Percentiles rank a stretch among this genome's conserved stretches.
Conservation (phyloP, 2,113 vertebrate species). For the Eonycteris spelaea region DNA sequence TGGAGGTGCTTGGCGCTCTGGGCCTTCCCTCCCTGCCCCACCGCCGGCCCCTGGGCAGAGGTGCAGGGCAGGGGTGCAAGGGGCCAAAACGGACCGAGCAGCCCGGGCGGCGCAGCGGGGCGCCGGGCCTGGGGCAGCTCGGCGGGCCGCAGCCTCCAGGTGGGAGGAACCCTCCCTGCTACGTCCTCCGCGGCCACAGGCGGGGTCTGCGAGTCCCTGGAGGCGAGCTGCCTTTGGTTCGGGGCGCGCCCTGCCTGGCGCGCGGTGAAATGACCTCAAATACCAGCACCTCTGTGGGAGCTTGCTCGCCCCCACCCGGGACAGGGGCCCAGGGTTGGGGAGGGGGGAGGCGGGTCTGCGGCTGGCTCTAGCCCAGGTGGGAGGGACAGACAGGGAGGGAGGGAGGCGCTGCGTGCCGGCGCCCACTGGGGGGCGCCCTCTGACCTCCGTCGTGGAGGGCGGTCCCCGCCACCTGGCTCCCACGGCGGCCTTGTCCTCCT, state of each 20-base stretch:
- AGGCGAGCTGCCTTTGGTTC: background rate
- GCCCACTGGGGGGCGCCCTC: background rate
- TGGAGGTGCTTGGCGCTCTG: no score
- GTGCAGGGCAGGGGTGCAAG: background rate
- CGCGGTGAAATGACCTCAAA: background rate
- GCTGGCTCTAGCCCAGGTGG: rapidly evolving
- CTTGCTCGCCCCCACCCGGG: background rate
- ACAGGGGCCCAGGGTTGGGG: background rate
- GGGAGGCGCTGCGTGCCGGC: rapidly evolving
- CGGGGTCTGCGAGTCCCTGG: background rate
- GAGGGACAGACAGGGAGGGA: background rate
- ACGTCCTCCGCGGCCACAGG: rapidly evolving
- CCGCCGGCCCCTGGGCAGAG: no score
- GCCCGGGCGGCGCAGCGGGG: no score
- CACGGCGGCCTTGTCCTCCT: background rate
- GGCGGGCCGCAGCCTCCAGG: background rate
- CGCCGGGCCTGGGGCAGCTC: background rate
- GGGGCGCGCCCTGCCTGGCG: background rate
- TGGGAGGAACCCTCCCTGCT: no score
- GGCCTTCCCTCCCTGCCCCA: background rate
- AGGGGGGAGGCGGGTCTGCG: background rate
- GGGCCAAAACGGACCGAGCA: rapidly evolving
- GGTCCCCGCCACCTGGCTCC: rapidly evolving
- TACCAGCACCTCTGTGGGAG: background rate
- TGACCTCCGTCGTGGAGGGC: background rate